phyloP scores from a whole-genome alignment of 1,140 invertebrate genomes.

The Solen grandis region DNA sequence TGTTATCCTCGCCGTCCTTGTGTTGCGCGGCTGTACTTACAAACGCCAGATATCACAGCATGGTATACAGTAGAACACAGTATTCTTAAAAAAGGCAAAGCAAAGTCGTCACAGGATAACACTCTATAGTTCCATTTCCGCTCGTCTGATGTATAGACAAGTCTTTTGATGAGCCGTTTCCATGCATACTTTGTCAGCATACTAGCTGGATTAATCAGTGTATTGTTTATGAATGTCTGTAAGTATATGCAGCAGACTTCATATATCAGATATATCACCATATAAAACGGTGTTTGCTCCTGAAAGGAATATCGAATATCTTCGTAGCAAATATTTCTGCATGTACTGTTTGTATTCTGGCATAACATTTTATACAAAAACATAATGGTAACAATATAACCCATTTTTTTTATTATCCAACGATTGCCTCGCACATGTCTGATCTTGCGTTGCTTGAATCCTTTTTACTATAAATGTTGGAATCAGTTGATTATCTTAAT shows the following conservation, averaged over 20 bases:
- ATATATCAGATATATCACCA: not conserved
- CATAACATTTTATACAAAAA: not conserved
- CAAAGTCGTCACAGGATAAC: no score
- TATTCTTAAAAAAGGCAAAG: no score
- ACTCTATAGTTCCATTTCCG: no score
- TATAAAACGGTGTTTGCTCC: not conserved
- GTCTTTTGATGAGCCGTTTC: no score
- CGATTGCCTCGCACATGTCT: not conserved
- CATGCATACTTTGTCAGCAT: no score
- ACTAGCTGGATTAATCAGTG: no score
- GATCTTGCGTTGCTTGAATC: not conserved
- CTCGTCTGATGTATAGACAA: no score
- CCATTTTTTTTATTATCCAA: not conserved
- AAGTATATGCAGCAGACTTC: not conserved
- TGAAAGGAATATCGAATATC: not conserved
- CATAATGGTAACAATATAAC: not conserved
- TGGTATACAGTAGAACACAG: no score
- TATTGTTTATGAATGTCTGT: not conserved
- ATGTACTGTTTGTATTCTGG: not conserved
- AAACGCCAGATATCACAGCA: no score
- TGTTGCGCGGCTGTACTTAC: no score
- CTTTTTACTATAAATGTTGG: not conserved
- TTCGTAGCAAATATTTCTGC: not conserved
- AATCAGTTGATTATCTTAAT: not conserved
- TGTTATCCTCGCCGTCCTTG: no score